A percentile compares a stretch with the other conserved stretches of the same genome.
Evolutionary conservation across 1,140 invertebrate genomes (phyloP).

Genomic region (Andrena cerasifolii): DNA sequence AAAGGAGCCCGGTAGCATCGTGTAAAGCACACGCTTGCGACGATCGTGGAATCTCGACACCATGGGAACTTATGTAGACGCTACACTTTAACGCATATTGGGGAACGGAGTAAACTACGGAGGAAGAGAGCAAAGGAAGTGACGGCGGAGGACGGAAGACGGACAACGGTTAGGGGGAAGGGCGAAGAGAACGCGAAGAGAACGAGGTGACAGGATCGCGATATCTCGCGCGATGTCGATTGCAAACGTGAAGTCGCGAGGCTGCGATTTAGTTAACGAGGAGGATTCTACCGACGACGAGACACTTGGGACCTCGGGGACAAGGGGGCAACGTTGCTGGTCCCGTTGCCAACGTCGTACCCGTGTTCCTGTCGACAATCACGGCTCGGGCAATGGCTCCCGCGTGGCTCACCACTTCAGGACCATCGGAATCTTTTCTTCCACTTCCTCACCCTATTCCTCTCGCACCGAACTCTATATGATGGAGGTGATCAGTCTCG

Average conservation of each 20-base stretch:
- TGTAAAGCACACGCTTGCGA: neutral
- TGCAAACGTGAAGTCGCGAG: slow-evolving; percentile 26
- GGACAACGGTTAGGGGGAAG: neutral
- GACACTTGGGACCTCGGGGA: slow-evolving; percentile 74
- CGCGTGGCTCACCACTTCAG: slow-evolving; percentile 36
- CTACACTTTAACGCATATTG: neutral
- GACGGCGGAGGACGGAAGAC: slow-evolving; percentile 23
- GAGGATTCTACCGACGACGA: slow-evolving; percentile 60
- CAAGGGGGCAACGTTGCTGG: slow-evolving; percentile 75
- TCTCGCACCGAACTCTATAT: slow-evolving; percentile 83
- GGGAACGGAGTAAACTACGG: neutral
- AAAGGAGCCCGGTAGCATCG: neutral
- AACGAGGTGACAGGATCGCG: slow-evolving; percentile 21
- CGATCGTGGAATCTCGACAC: slow-evolving; percentile 18
- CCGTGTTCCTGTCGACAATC: slow-evolving; percentile 71
- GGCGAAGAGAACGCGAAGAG: slow-evolving; percentile 3
- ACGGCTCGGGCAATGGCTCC: slow-evolving; percentile 47
- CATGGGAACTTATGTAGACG: slow-evolving; percentile 23
- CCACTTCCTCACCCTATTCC: slow-evolving; percentile 46
- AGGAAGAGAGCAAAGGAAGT: neutral
- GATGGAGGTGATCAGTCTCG: slow-evolving; percentile 92
- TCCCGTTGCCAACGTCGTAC: slow-evolving; percentile 76
- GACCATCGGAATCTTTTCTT: slow-evolving; percentile 45
- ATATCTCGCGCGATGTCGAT: neutral
- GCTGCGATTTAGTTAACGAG: slow-evolving; percentile 33